Evolutionary conservation across 2,797 vertebrate species (phyloP), one percentile per base, ranked within the genome.

Genomic region (Takifugu rubripes): DNA sequence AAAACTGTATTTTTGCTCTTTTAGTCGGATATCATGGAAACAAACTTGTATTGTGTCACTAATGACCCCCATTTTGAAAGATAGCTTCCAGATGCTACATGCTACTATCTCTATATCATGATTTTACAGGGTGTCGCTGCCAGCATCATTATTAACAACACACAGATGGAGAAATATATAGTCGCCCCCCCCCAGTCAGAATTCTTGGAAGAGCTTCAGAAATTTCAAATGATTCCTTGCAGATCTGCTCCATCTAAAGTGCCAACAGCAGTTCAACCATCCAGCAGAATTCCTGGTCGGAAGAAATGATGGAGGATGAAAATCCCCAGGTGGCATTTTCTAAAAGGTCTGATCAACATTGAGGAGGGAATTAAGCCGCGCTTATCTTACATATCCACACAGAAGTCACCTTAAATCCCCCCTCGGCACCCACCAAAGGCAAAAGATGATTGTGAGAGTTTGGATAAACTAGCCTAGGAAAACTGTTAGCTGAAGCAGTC

Each of bases 21-120:
- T 31, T 54, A 59, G 49, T 52, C 36, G 54, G 12, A 72, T 59
- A 54, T 68, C 54, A 72, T 65, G 53, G 69, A 70, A 78, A 79
- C 52, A 61, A 60, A 74, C 61, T 52, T 40, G 60, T 55, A 61
- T 15, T 62, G 46, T 54, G 40, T 42, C 5, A 0, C 70, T 69
- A 26, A 49, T 59, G 50, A 68, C 36, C 12, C 36, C 36, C 36
- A 14, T 14, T 17, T 17, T 44, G 16, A 3, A 44, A 7, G 43
- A 25, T 25, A 51, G 6, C 36, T 54, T 57, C 51, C 45, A 69
- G 56, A 49, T 43, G 31, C 44, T 63, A 21, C 52, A 59, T 0
- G 1, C 33, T 43, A 25, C 6, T 33, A 8, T 53, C 31, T 29
- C 44, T 25, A 25, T 45, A 6, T 33, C 11, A 59, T 0, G 49